Percentiles rank a stretch among this genome's conserved stretches.
These are phyloP conservation scores for Drosophila affinis DNA, from an alignment of 2,888 invertebrate genomes.

Conservation along the genomic window DNA sequence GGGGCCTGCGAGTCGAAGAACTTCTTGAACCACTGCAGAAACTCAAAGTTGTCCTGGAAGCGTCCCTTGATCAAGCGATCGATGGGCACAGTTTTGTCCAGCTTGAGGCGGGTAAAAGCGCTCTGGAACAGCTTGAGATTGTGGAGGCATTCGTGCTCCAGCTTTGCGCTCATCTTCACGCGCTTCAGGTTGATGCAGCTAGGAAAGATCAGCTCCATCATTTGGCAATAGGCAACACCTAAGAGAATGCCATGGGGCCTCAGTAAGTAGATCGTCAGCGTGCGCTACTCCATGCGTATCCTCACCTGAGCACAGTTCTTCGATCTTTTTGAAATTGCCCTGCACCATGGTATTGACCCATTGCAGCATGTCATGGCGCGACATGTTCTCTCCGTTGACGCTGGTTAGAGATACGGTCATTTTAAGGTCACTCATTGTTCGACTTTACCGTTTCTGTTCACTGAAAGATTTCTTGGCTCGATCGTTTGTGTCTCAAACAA, in stretches of 20 bases:
- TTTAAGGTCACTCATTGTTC: constrained; percentile 62
- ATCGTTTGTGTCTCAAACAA: neutral
- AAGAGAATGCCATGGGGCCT: neutral
- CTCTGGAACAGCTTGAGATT: constrained; percentile 99
- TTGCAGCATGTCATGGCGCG: constrained; percentile 98
- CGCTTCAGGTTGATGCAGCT: constrained; percentile 93
- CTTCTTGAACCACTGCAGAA: constrained; percentile 99
- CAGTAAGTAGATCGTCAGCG: accelerated
- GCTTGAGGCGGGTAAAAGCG: constrained; percentile 96
- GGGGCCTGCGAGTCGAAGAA: constrained; percentile 99
- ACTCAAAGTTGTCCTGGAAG: constrained; percentile 99
- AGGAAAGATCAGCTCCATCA: constrained; percentile 99
- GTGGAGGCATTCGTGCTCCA: constrained; percentile 99
- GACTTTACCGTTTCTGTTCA: neutral
- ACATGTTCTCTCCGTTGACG: constrained; percentile 91
- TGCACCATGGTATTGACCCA: constrained; percentile 99
- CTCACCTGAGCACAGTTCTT: constrained; percentile 93
- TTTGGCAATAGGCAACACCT: constrained; percentile 99
- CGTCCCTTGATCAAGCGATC: constrained; percentile 94
- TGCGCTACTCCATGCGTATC: neutral
- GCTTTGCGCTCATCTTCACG: constrained; percentile 97
- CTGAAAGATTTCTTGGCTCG: constrained; percentile 3
- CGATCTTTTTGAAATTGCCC: constrained; percentile 96
- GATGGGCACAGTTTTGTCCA: constrained; percentile 90
- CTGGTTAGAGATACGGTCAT: constrained; percentile 68